Evolutionary conservation across 23 tunicate genomes (phyloP), one percentile per base, ranked within the genome.

Genomic region (Trididemnum clinides): DNA sequence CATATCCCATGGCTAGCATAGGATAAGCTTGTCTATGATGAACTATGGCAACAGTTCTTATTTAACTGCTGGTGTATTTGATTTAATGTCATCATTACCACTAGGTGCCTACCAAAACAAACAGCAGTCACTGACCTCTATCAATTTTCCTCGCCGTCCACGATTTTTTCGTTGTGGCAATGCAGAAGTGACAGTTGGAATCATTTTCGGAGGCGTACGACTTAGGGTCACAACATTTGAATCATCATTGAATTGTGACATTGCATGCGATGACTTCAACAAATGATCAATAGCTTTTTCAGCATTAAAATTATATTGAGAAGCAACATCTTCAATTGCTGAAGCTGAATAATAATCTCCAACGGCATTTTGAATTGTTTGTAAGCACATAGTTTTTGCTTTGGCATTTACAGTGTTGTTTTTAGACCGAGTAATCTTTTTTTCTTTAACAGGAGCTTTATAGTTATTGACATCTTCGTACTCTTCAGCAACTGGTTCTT

Each of bases 251-350:
- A 59, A 4, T 3, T n/a, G 20, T 4, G 66, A 25, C 25, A 59
- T 3, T 19, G 3, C 5, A 44, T 44, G 54, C 2, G 80, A 2
- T 1, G 91, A 80, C 0, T 69, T 88, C 31, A 92, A 58, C 20
- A 92, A 54, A 87, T 38, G 75, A 66, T 92, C 64, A 0, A 92
- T 64, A 18, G 98, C 89, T 49, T 74, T 71, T 88, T 93, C 92
- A 69, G 51, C 82, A 88, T 93, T 57, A 39, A 37, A 84, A 33
- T 84, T 35, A 69, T 33, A 84, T 33, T 78, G 72, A 1, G 59
- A 23, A 28, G 92, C 86, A 33, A 87, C 92, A 0, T 78, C 21
- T 79, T 71, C 80, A 78, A 88, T 88, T 32, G 26, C 71, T 22
- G 72, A 66, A 20, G 72, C 87, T 10, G 87, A 38, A 50, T 88